These are phyloP conservation scores for Gymnogyps californianus DNA, from an alignment of 2,113 vertebrate genomes.

Conservation along the genomic window DNA sequence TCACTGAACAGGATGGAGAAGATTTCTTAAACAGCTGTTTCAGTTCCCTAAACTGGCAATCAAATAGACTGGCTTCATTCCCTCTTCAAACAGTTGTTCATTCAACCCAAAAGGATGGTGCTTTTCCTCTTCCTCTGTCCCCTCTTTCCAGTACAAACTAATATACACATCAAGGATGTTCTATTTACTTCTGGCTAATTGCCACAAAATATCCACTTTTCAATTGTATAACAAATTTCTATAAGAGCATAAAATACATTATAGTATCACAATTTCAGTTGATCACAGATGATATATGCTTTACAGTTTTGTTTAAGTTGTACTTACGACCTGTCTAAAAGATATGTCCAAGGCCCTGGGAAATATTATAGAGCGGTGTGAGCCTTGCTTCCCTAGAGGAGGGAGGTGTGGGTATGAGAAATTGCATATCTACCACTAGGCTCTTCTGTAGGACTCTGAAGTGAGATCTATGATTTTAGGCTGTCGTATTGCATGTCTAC, in stretches of 20 bases:
- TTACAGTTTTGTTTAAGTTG: not conserved
- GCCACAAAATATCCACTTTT: not conserved
- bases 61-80: not conserved
- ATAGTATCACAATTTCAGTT: not conserved
- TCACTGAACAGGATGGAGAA: not conserved
- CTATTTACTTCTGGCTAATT: not conserved
- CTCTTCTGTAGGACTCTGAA: not conserved
- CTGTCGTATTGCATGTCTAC: not conserved
- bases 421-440: not conserved
- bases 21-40: not conserved
- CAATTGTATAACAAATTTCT: not conserved
- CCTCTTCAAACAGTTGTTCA: not conserved
- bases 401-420: not conserved
- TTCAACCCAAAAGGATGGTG: not conserved
- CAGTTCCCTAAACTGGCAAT: not conserved
- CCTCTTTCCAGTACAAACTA: not conserved
- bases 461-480: not conserved
- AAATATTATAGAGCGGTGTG: not conserved
- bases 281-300: not conserved
- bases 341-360: not conserved
- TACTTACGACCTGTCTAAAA: not conserved
- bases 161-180: not conserved
- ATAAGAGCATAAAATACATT: not conserved
- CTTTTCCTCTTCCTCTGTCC: not conserved
- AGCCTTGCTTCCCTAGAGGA: not conserved